Base-by-base conservation (phyloP, 2,888 invertebrate genomes). In the Meiosimyza decipiens region DNA sequence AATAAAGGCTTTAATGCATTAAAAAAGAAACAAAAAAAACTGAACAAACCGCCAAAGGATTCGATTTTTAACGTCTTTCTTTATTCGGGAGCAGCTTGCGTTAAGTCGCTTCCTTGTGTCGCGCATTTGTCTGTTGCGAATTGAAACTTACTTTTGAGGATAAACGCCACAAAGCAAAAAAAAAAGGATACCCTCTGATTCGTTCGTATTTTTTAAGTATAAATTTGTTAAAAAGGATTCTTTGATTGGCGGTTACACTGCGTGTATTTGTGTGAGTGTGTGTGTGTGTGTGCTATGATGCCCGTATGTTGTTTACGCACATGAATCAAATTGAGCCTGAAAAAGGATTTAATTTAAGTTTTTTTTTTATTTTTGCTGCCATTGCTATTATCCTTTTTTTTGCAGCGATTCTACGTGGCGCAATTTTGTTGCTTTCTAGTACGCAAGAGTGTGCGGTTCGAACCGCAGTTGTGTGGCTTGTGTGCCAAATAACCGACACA, bases 261-360 rank as follows among this genome's bases (percentile, higher is more conserved):
- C 40, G 52, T 13, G 49, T 49, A 33, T 13, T 59, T 28, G 16
- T 18, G 15, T 49, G 13, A 12, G 51, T 51, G 40, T 22, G 7
- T 40, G 40, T 40, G 40, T 63, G 49, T 22, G 49, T 47, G 16
- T 22, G 28, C 15, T 11, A 12, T 63, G 49, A 63, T 64, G 64
- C 64, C 28, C 49, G 49, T 18, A 64, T 51, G 68, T 49, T 63
- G 70, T 70, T 60, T 70, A 52, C 70, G 70, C 70, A 70, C 70
- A 69, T 71, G 75, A 78, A 81, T 78, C 80, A 84, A 84, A 85
- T 84, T 85, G 84, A 85, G 84, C 85, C 84, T 83, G 84, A 85
- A 85, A 84, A 85, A 83, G 85, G 83, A 84, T 84, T 84, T 82
- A 83, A 82, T 82, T 78, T 80, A 77, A 78, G 81, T 80, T 77